Conservation (phyloP, 2,888 invertebrate species). For the Chloroclysta siterata region DNA sequence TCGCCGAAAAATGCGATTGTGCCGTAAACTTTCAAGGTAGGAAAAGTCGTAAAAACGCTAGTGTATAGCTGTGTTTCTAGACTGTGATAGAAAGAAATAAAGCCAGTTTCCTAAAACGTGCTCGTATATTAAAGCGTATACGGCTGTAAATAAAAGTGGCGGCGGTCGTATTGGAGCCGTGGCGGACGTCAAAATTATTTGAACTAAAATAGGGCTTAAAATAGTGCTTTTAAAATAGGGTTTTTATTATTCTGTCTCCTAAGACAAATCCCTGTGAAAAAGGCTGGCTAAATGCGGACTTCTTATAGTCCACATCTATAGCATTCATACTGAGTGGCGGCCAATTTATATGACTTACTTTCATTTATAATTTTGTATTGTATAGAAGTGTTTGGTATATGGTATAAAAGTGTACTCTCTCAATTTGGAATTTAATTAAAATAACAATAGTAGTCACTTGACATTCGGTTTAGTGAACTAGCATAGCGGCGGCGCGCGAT, state of each 20-base stretch:
- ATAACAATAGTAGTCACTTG: conserved; percentile 6
- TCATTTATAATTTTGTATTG: too few species aligned
- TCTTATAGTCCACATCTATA: too few species aligned
- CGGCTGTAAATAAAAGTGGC: neutral
- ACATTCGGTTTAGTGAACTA: too few species aligned
- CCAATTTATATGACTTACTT: too few species aligned
- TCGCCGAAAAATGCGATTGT: conserved; percentile 37
- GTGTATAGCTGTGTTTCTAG: neutral
- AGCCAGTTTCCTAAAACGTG: conserved; percentile 1
- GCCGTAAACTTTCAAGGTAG: conserved; percentile 39
- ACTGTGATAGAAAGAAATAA: conserved; percentile 6
- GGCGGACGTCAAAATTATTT: neutral
- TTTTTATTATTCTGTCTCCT: too few species aligned
- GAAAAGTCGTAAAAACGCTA: conserved; percentile 17
- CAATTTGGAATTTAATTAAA: conserved; percentile 14
- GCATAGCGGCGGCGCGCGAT: neutral
- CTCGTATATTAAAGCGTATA: neutral
- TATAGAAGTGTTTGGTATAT: too few species aligned
- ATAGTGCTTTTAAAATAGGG: too few species aligned
- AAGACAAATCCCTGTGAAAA: too few species aligned
- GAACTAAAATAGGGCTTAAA: too few species aligned
- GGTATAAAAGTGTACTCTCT: conserved; percentile 1
- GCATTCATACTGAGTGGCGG: too few species aligned
- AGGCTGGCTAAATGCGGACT: too few species aligned
- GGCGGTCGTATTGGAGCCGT: neutral